Base-by-base conservation (phyloP, 2,888 invertebrate genomes). In the Clistopyga incitator region DNA sequence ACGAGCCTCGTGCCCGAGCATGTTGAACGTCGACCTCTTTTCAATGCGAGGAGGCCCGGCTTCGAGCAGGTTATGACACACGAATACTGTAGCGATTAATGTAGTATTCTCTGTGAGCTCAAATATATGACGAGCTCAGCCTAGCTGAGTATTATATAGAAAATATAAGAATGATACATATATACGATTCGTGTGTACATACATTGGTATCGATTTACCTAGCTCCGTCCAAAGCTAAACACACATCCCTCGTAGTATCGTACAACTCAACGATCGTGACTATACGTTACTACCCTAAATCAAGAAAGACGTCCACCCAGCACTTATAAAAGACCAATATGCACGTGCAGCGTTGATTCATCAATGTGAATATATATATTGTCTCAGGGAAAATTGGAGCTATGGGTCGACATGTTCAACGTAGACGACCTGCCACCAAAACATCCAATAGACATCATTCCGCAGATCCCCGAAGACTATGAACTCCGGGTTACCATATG, bases 351-450 rank as follows among this genome's bases (percentile, higher is more conserved):
- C 38, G n/a, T 38, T 10, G 15, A 2, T 11, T 29, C 34, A 45
- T 18, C 25, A 47, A 59, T 18, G 29, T 61, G 23, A 65, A 11
- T 23, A 47, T 65, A 11, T 23, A 47, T 65, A 38, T 76, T 84
- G 61, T 81, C 78, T 29, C 90, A 98, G 97, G 98, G 98, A 3
- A 97, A 97, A 94, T 91, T 98, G 70, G 97, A 98, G 92, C 94
- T 98, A 94, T 98, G 98, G 98, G 94, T 98, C 15, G 98, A 98
- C 91, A 95, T 98, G 92, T 98, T 97, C 90, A 96, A 96, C 54
- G 85, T 92, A 20, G 92, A 91, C 88, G 94, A 94, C 18, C 94
- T 96, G 15, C 97, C 97, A 0, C 94, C 95, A n/a, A 91, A 90
- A 85, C 90, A 90, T 13, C 94, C 96, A 18, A 95, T 98, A 0